Evolutionary conservation across 2,888 invertebrate species (phyloP).

Genomic region (Lasius fuliginosus): DNA sequence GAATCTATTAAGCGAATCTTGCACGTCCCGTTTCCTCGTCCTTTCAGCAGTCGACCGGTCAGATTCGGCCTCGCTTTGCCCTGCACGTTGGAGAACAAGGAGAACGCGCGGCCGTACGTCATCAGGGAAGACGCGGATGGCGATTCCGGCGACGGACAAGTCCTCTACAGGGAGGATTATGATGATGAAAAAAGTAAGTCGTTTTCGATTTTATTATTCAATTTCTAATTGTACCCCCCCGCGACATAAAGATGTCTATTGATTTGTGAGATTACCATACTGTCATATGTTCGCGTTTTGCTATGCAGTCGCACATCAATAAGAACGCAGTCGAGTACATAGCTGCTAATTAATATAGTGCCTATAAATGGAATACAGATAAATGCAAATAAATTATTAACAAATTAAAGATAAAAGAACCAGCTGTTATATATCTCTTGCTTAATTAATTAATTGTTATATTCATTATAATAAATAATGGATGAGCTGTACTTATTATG

Average conservation of each 20-base stretch:
- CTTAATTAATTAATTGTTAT: conserved; percentile 14
- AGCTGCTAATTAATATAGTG: background rate
- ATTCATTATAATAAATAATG: background rate
- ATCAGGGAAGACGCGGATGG: conserved; percentile 89
- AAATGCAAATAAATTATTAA: background rate
- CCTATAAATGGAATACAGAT: background rate
- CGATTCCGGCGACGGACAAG: conserved; percentile 89
- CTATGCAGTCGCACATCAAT: background rate
- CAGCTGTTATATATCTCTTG: background rate
- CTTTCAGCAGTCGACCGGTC: conserved; percentile 92
- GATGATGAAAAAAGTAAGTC: conserved; percentile 88
- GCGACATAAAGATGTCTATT: background rate
- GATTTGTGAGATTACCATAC: background rate
- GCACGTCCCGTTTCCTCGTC: conserved; percentile 52
- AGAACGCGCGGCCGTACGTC: conserved; percentile 93
- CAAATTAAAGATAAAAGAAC: conserved; percentile 1
- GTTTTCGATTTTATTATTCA: background rate
- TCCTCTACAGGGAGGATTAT: conserved; percentile 92
- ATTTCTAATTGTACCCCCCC: background rate
- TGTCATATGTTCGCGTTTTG: background rate
- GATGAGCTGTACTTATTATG: background rate
- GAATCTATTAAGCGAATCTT: conserved; percentile 7
- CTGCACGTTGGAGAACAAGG: conserved; percentile 94
- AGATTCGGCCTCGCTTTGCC: conserved; percentile 91
- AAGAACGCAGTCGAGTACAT: background rate